A percentile compares a stretch with the other conserved stretches of the same genome.
Evolutionary conservation across 2,113 vertebrate genomes (phyloP).

Genomic region (Electrona antarctica): DNA sequence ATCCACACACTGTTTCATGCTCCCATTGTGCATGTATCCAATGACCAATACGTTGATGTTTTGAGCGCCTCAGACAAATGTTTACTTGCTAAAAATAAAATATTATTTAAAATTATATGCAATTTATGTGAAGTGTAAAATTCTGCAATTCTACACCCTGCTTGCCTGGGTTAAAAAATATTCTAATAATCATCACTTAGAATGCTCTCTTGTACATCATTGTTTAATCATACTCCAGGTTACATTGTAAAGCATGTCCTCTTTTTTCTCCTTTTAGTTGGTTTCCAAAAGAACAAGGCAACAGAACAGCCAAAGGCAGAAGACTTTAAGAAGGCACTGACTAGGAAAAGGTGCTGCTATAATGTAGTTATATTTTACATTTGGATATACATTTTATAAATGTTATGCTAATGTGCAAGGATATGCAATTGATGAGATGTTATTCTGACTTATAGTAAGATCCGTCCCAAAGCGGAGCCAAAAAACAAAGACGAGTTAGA

Average conservation of each 20-base stretch:
- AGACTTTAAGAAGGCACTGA: conserved; percentile 60
- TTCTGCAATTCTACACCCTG: not conserved
- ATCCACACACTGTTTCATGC: no score
- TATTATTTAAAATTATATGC: not conserved
- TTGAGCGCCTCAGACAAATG: no score
- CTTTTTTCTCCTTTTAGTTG: conserved; percentile 72
- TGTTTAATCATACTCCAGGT: conserved; percentile 2
- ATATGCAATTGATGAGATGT: not conserved
- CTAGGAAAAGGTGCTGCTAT: conserved; percentile 63
- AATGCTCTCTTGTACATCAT: not conserved
- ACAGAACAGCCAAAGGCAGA: conserved; percentile 17
- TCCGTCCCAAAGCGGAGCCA: conserved; percentile 46
- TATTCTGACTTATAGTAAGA: conserved; percentile 50
- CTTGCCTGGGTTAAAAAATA: not conserved
- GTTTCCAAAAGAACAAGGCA: conserved; percentile 81
- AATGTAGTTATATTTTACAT: no score
- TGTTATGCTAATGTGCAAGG: not conserved
- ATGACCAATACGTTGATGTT: no score
- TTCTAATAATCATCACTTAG: not conserved
- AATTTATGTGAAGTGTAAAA: conserved; percentile 3
- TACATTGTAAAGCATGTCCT: not conserved
- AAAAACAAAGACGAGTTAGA: conserved; percentile 62
- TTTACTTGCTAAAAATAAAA: not conserved
- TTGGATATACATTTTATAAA: no score
- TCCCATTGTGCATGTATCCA: no score